phyloP scores from a whole-genome alignment of 2,888 invertebrate genomes.

The Limenitis camilla region DNA sequence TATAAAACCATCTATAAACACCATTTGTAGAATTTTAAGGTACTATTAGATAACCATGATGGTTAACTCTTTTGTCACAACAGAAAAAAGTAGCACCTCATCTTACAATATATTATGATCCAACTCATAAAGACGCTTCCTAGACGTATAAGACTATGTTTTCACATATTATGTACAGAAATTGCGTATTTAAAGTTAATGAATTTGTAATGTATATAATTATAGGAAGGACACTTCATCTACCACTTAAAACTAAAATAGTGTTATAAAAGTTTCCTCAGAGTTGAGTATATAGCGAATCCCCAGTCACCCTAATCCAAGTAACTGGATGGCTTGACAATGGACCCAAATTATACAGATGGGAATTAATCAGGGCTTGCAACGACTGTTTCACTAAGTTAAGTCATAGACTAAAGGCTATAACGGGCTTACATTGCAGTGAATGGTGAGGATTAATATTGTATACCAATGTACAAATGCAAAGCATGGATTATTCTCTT shows the following conservation, averaged over 20 bases:
- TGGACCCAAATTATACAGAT: conserved; percentile 38
- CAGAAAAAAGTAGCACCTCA: no score
- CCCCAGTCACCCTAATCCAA: conserved; percentile 25
- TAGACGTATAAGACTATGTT: no score
- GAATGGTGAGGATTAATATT: conserved; percentile 18
- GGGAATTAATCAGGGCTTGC: conserved; percentile 37
- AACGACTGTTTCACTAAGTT: conserved; percentile 22
- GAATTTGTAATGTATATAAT: no score
- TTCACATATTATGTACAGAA: no score
- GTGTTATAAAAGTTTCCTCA: conserved; percentile 11
- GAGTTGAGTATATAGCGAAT: conserved; percentile 13
- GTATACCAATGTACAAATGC: conserved; percentile 8
- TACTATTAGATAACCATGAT: no score
- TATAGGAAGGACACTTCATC: neutral
- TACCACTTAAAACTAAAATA: neutral
- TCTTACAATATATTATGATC: no score
- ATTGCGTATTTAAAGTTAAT: no score
- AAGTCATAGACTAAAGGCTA: conserved; percentile 19
- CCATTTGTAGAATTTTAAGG: no score
- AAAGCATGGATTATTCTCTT: neutral
- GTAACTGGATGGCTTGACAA: conserved; percentile 31
- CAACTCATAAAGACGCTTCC: no score
- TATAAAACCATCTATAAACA: no score
- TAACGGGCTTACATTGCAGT: conserved; percentile 15
- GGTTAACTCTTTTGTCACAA: no score